Evolutionary conservation across 2,797 vertebrate genomes (phyloP).

Genomic region (Aphelocoma californica): DNA sequence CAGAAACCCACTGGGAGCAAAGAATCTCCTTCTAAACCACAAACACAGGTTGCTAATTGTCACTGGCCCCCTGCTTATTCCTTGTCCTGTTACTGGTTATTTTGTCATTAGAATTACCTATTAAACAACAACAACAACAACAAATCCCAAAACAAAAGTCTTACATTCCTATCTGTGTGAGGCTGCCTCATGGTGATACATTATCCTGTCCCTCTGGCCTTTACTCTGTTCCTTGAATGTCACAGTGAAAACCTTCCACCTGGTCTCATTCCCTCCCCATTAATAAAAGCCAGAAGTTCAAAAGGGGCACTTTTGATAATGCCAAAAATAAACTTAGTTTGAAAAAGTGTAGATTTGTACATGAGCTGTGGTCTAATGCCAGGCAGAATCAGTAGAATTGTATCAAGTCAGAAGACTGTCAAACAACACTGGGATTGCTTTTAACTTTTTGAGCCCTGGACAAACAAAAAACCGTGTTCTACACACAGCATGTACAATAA

Average conservation of each 20-base stretch:
- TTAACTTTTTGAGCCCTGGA: neutral
- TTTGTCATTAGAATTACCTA: neutral
- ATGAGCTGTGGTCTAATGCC: neutral
- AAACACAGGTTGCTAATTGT: neutral
- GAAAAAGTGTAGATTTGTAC: neutral
- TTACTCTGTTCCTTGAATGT: neutral
- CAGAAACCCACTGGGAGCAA: neutral
- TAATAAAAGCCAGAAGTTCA: neutral
- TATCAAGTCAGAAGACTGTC: neutral
- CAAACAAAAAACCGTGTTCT: neutral
- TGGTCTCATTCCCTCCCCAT: neutral
- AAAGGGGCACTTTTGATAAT: neutral
- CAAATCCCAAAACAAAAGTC: neutral
- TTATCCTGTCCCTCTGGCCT: neutral
- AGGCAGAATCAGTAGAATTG: neutral
- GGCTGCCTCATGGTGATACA: fast-evolving
- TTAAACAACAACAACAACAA: neutral
- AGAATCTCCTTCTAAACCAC: neutral
- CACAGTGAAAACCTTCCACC: neutral
- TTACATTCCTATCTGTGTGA: fast-evolving
- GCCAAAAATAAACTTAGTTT: neutral
- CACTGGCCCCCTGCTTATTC: neutral
- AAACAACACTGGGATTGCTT: neutral
- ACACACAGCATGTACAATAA: neutral
- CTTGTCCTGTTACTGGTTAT: neutral